Evolutionary conservation across 2,113 vertebrate species (phyloP), one percentile per base, ranked within the genome.

Genomic region (Onychorhynchus coronatus): DNA sequence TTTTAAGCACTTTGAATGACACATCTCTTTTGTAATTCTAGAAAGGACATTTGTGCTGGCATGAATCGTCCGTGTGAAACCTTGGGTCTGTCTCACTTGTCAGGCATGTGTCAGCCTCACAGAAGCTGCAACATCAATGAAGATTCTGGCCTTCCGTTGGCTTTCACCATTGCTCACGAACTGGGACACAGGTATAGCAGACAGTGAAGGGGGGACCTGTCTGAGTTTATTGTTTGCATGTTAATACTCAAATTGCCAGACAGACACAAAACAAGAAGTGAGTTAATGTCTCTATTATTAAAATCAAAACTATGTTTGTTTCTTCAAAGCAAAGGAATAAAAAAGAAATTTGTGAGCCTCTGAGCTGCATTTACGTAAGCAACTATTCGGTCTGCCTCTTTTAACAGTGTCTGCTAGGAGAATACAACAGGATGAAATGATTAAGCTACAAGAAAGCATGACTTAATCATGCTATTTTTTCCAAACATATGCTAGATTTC

Each of bases 71-170:
- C 99, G 0, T 99, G 99, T 81, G 99, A 99, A 98, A 99, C 99
- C 4, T 97, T 99, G 55, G 99, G 99, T 53, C 98, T 99, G 89
- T 99, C 99, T 72, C 99, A 99, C 90, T 98, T 99, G n/a, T 99
- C 99, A 1, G 99, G 99, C 73, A 99, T 99, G 99, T 99, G 99
- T 91, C 99, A 99, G 46, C 99, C 99, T 24, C 99, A 99, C 92
- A 98, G 99, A 73, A 99, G 99, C 94, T 99, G 99, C 95, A 99
- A 99, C 94, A 99, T 99, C 98, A 99, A 99, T 12, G 99, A 99
- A 97, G 99, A 99, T 88, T 99, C 99, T 0, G 99, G 99, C 7
- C 98, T 99, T 22, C 99, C 99, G 2, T 97, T 99, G 46, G 99
- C 99, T 73, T 99, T 99, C 97, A 99, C 99, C 23, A 98, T 99